These are phyloP conservation scores for Drosophila algonquin DNA, from an alignment of 2,888 invertebrate species.

Conservation along the genomic window DNA sequence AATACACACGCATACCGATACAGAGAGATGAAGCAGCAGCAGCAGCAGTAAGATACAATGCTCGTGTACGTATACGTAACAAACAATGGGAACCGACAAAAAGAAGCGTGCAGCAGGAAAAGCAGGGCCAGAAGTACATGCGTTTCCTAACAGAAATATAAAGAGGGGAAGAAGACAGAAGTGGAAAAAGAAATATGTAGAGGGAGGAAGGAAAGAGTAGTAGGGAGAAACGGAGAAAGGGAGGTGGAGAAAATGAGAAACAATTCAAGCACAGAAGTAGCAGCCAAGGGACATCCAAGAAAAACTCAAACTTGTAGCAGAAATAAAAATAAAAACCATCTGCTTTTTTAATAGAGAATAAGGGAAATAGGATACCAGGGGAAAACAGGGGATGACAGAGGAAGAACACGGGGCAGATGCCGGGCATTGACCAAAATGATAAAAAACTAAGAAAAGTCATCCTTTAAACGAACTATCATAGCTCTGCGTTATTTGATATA, in stretches of 20 bases:
- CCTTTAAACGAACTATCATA: too few relatives aligned
- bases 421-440: too few relatives aligned
- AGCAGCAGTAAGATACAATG: slow-evolving; percentile 51
- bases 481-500: too few relatives aligned
- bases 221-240: neutral
- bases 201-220: neutral
- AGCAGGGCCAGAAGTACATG: slow-evolving; percentile 54
- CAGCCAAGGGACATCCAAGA: neutral
- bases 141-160: slow-evolving; percentile 19
- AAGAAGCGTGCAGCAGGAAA: slow-evolving; percentile 48
- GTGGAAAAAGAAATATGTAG: neutral
- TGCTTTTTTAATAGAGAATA: slow-evolving; percentile 44
- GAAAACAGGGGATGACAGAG: slow-evolving; percentile 2
- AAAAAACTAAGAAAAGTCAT: too few relatives aligned
- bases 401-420: neutral
- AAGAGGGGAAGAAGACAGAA: neutral
- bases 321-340: slow-evolving; percentile 54
- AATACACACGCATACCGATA: slow-evolving; percentile 39
- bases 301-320: slow-evolving; percentile 34
- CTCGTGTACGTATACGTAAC: slow-evolving; percentile 35
- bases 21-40: slow-evolving; percentile 59
- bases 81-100: slow-evolving; percentile 57
- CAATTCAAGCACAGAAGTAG: neutral
- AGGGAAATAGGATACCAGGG: slow-evolving; percentile 22
- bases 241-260: slow-evolving; percentile 23